Base-by-base conservation (phyloP, 1,140 invertebrate genomes). In the Phymorhynchus buccinoides region DNA sequence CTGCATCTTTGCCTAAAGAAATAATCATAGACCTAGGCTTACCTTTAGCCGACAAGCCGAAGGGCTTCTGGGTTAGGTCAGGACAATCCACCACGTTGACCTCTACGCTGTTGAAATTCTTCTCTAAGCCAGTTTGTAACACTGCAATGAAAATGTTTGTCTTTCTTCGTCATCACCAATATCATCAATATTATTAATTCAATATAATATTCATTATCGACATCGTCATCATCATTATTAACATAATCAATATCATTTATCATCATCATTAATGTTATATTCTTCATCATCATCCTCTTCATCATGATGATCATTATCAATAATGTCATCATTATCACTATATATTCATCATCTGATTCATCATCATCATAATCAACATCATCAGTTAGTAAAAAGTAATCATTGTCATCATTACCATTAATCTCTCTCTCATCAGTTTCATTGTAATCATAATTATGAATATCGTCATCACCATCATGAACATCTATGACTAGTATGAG, bases 71-170 rank as follows among this genome's bases (percentile, higher is more conserved):
- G 12, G 95, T 96, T 75, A 98, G 94, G 94, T 98, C 96, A 2
- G 97, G 97, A 92, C 97, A 97, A 66, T 97, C 95, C 22, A 96
- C 96, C 27, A 97, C 95, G 48, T 95, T 94, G 0, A 98, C 96
- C 41, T 91, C 89, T 30, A 96, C 96, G 52, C 95, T 93, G 44
- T 93, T 94, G 94, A 98, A 99, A 88, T 96, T 96, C 83, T 93
- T 93, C 6, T 88, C 90, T 37, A 98, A 92, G 0, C 96, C 96
- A 86, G 94, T 94, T 48, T 95, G 94, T 87, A 98, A 93, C 78
- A 97, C 97, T 98, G 92, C 32, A 87, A 87, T 39, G 37, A 32
- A 79, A 2, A n/a, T n/a, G n/a, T n/a, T n/a, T n/a, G n/a, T n/a
- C n/a, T n/a, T n/a, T n/a, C n/a, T n/a, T n/a, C n/a, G 14, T 18